Percentiles rank a stretch among this genome's conserved stretches.
phyloP scores from a whole-genome alignment of 1,140 invertebrate genomes.

The Drusus annulatus region DNA sequence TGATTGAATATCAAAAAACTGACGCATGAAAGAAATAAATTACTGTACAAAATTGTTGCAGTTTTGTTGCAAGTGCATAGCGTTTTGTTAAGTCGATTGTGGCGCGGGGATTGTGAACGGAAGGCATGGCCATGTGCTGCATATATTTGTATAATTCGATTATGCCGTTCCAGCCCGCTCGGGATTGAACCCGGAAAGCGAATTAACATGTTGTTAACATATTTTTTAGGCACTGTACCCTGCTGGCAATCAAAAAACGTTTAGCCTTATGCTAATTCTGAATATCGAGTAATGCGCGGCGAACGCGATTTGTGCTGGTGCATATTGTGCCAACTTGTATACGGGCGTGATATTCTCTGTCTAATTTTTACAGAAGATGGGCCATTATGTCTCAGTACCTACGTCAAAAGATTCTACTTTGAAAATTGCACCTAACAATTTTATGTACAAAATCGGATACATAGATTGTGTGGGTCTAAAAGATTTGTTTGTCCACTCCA shows the following conservation, averaged over 20 bases:
- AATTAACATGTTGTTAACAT: conserved; percentile 55
- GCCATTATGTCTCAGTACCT: too few species aligned
- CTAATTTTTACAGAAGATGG: background rate
- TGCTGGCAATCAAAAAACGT: conserved; percentile 53
- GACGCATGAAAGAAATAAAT: conserved; percentile 39
- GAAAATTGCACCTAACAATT: too few species aligned
- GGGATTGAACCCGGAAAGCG: conserved; percentile 23
- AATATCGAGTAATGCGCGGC: conserved; percentile 44
- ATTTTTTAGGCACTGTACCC: conserved; percentile 45
- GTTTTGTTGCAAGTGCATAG: conserved; percentile 44
- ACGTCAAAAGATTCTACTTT: too few species aligned
- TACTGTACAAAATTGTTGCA: conserved; percentile 28
- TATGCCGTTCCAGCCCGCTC: conserved; percentile 32
- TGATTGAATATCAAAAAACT: conserved; percentile 36
- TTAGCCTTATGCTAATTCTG: conserved; percentile 54
- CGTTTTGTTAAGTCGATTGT: conserved; percentile 48
- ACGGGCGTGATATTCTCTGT: background rate
- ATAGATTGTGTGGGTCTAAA: too few species aligned
- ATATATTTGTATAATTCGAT: conserved; percentile 55
- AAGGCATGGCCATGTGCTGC: conserved; percentile 53
- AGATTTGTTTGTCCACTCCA: too few species aligned
- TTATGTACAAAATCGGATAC: too few species aligned
- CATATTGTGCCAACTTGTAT: conserved; percentile 16
- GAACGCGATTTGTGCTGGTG: conserved; percentile 48
- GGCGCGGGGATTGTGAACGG: conserved; percentile 17